Base-by-base conservation (phyloP, 2,797 vertebrate species). In the Chaetodon trifasciatus region DNA sequence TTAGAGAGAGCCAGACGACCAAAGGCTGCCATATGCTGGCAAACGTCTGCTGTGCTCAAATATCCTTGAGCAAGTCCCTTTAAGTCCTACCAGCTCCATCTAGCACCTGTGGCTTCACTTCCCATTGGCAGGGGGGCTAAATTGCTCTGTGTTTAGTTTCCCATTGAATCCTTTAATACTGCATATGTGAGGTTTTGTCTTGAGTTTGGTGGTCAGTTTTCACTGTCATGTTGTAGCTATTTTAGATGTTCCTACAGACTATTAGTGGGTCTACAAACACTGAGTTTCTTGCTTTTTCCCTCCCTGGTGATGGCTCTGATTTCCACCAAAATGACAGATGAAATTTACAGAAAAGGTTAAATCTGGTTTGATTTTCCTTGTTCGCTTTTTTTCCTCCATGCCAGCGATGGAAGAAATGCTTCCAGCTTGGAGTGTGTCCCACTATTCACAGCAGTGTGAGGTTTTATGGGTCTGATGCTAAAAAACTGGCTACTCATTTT, bases 21-120 rank as follows among this genome's bases (percentile, higher is more conserved):
- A 53, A 42, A 52, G 49, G 52, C 10, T 23, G 28, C 66, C 73
- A 61, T 77, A 39, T 86, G 82, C 64, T 50, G 57, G 32, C 47
- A 63, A 61, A 76, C 4, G 50, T 37, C 53, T 65, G 40, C 46
- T 9, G 1, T 42, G 39, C 28, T 57, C 46, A 80, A 52, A 53
- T 62, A 5, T 46, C 50, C 37, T 47, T 28, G 15, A 57, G 35
- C 9, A 37, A 40, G 12, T 39, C 6, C 58, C 21, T 53, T 35
- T 15, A 52, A 57, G 40, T 60, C 63, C 39, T 12, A 44, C 47
- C 3, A 32, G 60, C 11, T 24, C 40, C 17, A 55, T 72, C 39
- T 28, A 8, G 61, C 24, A 78, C 35, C 11, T 63, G 39, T 58
- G 35, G 19, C 24, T 63, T 17, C 35, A 35, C 35, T 19, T 74